Percentiles rank a stretch among this genome's conserved stretches.
Conservation (phyloP, 2,888 invertebrate genomes). For the Priocnemis perturbator region DNA sequence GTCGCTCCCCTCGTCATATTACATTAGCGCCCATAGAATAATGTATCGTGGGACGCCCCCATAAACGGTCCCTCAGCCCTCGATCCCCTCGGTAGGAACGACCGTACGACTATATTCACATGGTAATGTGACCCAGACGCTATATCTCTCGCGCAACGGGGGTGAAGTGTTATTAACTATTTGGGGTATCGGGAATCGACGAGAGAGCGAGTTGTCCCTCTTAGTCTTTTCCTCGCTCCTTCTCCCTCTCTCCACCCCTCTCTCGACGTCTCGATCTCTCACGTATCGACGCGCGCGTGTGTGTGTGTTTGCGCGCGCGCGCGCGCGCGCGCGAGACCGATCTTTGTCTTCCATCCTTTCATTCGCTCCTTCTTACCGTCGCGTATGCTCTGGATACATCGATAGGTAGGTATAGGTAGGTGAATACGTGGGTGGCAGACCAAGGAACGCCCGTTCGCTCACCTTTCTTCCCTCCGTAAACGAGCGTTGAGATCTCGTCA, state of each 20-base stretch:
- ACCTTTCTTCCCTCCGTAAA: background rate
- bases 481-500: too few relatives aligned
- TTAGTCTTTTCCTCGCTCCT: background rate
- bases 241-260: background rate
- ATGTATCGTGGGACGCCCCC: slow-evolving; percentile 64
- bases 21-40: slow-evolving; percentile 71
- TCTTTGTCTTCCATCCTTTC: too few relatives aligned
- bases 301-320: background rate
- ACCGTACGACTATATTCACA: slow-evolving; percentile 72
- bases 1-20: slow-evolving; percentile 64
- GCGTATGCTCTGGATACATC: too few relatives aligned
- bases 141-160: slow-evolving; percentile 60
- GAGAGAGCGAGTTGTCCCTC: slow-evolving; percentile 1
- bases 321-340: background rate
- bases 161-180: slow-evolving; percentile 73
- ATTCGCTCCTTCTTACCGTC: too few relatives aligned
- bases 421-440: background rate
- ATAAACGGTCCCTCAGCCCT: slow-evolving; percentile 44
- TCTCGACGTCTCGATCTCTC: too few relatives aligned
- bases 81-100: slow-evolving; percentile 44
- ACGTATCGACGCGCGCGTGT: too few relatives aligned
- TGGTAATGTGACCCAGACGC: slow-evolving; percentile 70
- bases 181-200: slow-evolving; percentile 59
- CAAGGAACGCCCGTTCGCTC: slow-evolving; percentile 4
- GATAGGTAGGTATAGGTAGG: too few relatives aligned